Evolutionary conservation across 1,140 invertebrate species (phyloP), one percentile per base, ranked within the genome.

Genomic region (Meloidogyne exigua): DNA sequence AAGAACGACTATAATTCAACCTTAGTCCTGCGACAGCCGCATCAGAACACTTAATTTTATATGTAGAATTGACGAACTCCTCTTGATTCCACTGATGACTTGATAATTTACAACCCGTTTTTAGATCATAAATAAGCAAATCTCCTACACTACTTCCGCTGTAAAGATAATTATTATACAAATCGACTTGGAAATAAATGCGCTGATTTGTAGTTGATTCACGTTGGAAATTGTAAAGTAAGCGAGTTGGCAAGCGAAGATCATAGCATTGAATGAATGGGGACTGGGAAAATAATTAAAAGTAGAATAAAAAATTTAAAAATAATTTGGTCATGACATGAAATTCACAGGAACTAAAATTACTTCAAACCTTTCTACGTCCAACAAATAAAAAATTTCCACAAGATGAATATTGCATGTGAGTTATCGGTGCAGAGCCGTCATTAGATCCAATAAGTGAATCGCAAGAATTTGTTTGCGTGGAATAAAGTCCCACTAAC

Each of bases 321-420:
- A 32, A 32, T 32, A 32, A n/a, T n/a, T n/a, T n/a, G n/a, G n/a
- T n/a, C n/a, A n/a, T n/a, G n/a, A n/a, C n/a, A n/a, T n/a, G 28
- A 32, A 32, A 32, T 32, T 32, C 28, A 32, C 2, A 2, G 28
- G 28, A 32, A 4, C 0, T 39, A 39, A 39, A 39, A 39, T 39
- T 39, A 39, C 10, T 39, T 39, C 9, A 9, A 69, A 36, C 77
- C 74, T 80, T 80, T 80, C 79, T 42, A 25, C 69, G 57, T 7
- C 72, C 72, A 42, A 68, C 65, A 42, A 68, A 82, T 21, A 80
- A 71, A 2, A 49, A 79, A 69, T 82, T 80, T 66, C 79, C 79
- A 62, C 82, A 82, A 11, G 80, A 64, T 10, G 80, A 82, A 63
- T 81, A 80, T 71, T 80, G 69, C 13, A 80, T 18, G 28, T 81